Evolutionary conservation across 2,888 invertebrate species (phyloP).

Genomic region (Acanthopleura granulata): DNA sequence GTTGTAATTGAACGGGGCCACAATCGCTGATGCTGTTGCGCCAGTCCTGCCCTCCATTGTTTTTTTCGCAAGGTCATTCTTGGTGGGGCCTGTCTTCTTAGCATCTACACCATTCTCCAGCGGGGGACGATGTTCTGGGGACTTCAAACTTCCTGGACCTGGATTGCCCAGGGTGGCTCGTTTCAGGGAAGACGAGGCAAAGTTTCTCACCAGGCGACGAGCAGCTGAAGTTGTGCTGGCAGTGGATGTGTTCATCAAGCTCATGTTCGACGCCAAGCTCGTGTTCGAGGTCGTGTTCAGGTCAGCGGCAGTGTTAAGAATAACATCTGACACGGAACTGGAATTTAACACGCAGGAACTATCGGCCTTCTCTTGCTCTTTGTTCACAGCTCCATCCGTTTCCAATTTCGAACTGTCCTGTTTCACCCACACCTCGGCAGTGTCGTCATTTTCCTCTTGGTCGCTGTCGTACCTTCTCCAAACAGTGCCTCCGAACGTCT

Average conservation of each 20-base stretch:
- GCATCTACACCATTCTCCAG: background rate
- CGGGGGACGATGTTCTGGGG: background rate
- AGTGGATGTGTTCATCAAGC: background rate
- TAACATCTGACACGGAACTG: background rate
- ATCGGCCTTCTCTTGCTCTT: background rate
- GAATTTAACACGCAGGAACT: background rate
- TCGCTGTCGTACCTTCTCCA: conserved; percentile 30
- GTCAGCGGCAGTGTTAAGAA: background rate
- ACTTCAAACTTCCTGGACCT: background rate
- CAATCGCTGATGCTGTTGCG: conserved; percentile 67
- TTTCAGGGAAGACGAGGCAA: background rate
- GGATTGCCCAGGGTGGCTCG: background rate
- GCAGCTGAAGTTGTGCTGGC: conserved; percentile 3
- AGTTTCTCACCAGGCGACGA: background rate
- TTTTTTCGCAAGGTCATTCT: conserved; percentile 17
- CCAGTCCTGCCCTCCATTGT: conserved; percentile 18
- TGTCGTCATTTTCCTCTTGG: conserved; percentile 21
- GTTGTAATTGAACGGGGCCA: conserved; percentile 72
- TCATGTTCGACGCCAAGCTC: background rate
- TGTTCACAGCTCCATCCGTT: background rate
- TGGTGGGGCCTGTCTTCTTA: background rate
- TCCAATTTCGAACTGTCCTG: background rate
- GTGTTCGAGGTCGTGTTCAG: background rate
- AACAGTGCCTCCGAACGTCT: conserved; percentile 38
- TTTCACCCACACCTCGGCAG: conserved; percentile 18